These are phyloP conservation scores for Drosophila neotestacea DNA, from an alignment of 2,888 invertebrate genomes.

Conservation along the genomic window DNA sequence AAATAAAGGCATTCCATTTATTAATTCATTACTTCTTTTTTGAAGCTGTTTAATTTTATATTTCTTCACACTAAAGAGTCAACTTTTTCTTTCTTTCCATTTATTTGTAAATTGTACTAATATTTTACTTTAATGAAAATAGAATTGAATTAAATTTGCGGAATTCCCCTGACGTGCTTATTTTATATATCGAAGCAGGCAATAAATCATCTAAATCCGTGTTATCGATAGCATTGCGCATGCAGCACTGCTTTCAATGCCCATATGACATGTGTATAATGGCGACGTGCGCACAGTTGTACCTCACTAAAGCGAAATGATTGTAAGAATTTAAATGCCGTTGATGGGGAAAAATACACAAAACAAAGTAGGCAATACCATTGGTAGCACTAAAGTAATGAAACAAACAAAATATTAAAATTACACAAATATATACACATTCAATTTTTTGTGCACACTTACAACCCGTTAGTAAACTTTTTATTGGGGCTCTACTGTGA, in stretches of 20 bases:
- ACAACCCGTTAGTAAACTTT: not conserved
- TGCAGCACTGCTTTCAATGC: conserved; percentile 30
- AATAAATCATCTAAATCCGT: conserved; percentile 11
- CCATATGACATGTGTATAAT: conserved; percentile 24
- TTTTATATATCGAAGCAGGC: conserved; percentile 13
- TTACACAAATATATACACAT: not conserved
- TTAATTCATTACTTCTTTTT: not conserved
- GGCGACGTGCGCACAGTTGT: conserved; percentile 36
- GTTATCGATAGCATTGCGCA: conserved; percentile 30
- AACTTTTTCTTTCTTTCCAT: not conserved
- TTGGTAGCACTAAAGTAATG: not conserved
- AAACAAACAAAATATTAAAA: not conserved
- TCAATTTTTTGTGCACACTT: not conserved
- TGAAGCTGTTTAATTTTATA: not conserved
- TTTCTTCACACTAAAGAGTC: not conserved
- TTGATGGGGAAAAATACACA: not conserved
- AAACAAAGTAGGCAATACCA: not conserved
- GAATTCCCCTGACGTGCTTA: not conserved
- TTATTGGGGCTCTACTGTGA: conserved; percentile 27
- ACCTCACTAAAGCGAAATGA: conserved; percentile 10
- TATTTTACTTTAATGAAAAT: not conserved
- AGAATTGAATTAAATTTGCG: not conserved
- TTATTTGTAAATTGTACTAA: not conserved
- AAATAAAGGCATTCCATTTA: not conserved
- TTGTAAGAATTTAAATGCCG: not conserved